phyloP scores from a whole-genome alignment of 2,797 vertebrate genomes.

The Neosalanx taihuensis region DNA sequence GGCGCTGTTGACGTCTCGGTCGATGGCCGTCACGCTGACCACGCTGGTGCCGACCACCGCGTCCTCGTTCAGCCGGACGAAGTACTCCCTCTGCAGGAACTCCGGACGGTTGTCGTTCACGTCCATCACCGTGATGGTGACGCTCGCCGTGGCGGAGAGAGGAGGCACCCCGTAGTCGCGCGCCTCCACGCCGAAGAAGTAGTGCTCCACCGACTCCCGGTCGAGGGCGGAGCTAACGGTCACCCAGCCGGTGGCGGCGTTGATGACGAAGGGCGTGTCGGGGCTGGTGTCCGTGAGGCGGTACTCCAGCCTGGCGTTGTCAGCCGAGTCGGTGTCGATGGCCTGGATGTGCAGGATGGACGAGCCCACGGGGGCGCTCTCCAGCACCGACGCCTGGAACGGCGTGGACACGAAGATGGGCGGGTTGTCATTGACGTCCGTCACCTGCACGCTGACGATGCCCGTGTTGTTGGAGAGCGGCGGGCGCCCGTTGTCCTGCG shows the following conservation, averaged over 20 bases:
- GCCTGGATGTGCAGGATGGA: slow-evolving; percentile 98
- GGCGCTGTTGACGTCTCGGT: slow-evolving; percentile 93
- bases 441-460: slow-evolving; percentile 91
- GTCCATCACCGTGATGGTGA: slow-evolving; percentile 95
- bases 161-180: slow-evolving; percentile 88
- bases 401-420: slow-evolving; percentile 98
- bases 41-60: slow-evolving; percentile 92
- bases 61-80: slow-evolving; percentile 91
- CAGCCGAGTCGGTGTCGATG: slow-evolving; percentile 91
- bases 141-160: slow-evolving; percentile 90
- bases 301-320: slow-evolving; percentile 93
- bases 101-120: slow-evolving; percentile 97
- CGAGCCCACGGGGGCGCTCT: slow-evolving; percentile 91
- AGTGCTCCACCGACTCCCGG: slow-evolving; percentile 91
- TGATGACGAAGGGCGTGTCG: slow-evolving; percentile 91
- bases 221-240: slow-evolving; percentile 90
- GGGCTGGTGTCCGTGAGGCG: slow-evolving; percentile 83
- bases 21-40: slow-evolving; percentile 87
- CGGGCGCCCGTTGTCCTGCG: slow-evolving; percentile 93
- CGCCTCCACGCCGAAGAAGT: slow-evolving; percentile 94
- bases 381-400: slow-evolving; percentile 93
- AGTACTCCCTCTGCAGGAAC: slow-evolving; percentile 93
- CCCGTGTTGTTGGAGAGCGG: slow-evolving; percentile 97
- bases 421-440: slow-evolving; percentile 94
- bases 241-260: slow-evolving; percentile 94